phyloP scores from a whole-genome alignment of 2,797 vertebrate species.

The Smutsia gigantea region DNA sequence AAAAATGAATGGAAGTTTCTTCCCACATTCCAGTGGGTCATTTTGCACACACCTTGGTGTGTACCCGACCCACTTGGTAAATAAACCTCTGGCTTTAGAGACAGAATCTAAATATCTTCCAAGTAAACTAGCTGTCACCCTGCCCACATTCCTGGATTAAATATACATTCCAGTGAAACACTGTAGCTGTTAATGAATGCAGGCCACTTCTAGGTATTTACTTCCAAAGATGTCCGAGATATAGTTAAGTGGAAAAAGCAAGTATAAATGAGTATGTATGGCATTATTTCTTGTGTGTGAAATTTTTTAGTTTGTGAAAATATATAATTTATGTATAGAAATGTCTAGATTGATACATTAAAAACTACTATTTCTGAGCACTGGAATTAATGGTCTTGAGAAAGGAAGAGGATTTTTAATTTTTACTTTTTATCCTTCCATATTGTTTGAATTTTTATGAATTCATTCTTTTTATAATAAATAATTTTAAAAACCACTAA shows the following conservation, averaged over 20 bases:
- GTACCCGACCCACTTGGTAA: not conserved
- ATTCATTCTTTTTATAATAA: conserved; percentile 50
- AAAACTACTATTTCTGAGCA: conserved; percentile 47
- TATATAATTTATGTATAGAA: conserved; percentile 27
- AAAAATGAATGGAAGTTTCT: not conserved
- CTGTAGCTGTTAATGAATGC: not conserved
- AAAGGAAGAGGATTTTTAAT: not conserved
- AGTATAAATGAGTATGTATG: not conserved
- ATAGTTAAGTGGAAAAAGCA: not conserved
- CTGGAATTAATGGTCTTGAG: conserved; percentile 22
- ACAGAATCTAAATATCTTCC: not conserved
- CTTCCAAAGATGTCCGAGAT: not conserved
- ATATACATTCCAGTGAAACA: not conserved
- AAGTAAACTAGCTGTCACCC: not conserved
- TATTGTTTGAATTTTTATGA: conserved; percentile 47
- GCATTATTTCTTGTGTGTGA: conserved; percentile 11
- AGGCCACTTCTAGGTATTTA: not conserved
- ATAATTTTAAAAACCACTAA: conserved; percentile 19
- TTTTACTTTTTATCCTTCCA: conserved; percentile 6
- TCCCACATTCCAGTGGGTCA: not conserved
- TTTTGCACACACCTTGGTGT: not conserved
- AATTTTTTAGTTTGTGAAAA: conserved; percentile 52
- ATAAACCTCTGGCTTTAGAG: not conserved
- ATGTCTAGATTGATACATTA: conserved; percentile 28
- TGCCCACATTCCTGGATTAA: not conserved